Base-by-base conservation (phyloP, 2,113 vertebrate species). In the Amazona vittata region DNA sequence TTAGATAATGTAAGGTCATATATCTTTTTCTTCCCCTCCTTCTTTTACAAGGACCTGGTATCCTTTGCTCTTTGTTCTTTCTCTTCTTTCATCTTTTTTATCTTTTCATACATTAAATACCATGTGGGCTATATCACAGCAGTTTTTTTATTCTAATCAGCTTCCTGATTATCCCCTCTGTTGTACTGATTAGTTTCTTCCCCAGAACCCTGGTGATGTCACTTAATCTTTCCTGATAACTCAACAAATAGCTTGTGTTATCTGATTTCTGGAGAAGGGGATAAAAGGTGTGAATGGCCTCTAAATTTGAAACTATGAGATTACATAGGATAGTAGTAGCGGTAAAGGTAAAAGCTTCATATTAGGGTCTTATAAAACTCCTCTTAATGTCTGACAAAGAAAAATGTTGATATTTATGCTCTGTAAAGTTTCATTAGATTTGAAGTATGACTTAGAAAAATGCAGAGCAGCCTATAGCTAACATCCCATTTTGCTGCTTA, bases 51-150 rank as follows among this genome's bases (percentile, higher is more conserved):
- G 52, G 46, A 86, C 63, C 65, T 68, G n/a, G 71, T 94, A 69
- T 73, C 35, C 49, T 12, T 93, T 93, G 15, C 13, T 89, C 88
- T 93, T 96, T 97, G 89, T 96, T 94, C 86, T 93, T 97, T 39
- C 20, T 93, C 47, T 80, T 92, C 79, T 82, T 96, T 91, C 70
- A 76, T 89, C 55, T 89, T 90, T 90, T 70, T 78, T 75, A 90
- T 93, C 69, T 96, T 89, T 89, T 84, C n/a, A 19, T 83, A 89
- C 49, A 50, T 87, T 93, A 89, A 94, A 84, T 94, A 86, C 44
- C 94, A 73, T 89, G 71, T 77, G 60, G 69, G 31, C 47, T 67
- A 20, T 84, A 90, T 83, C 79, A 84, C 90, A 93, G 79, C 74
- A 65, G 47, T 89, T 83, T 88, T 86, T 88, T 93, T 82, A 83